A percentile compares a stretch with the other conserved stretches of the same genome.
These are phyloP conservation scores for Steinernema scapterisci DNA, from an alignment of 2,888 invertebrate genomes.

Conservation along the genomic window DNA sequence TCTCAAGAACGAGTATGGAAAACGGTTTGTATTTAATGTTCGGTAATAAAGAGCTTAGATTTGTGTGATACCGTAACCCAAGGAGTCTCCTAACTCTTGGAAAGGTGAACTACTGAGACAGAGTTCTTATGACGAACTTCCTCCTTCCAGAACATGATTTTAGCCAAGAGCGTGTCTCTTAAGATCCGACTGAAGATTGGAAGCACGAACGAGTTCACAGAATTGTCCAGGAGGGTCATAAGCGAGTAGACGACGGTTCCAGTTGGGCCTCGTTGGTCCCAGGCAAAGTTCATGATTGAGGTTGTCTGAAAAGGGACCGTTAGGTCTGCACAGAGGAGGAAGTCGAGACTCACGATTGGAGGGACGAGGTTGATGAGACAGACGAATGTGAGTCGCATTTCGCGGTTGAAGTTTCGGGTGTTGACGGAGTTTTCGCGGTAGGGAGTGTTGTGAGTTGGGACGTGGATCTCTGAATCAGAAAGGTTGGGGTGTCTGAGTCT, in stretches of 20 bases:
- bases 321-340: background rate
- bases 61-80: too few species aligned
- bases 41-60: too few species aligned
- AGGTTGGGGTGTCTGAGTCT: too few species aligned
- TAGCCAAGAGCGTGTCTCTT: background rate
- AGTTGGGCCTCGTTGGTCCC: background rate
- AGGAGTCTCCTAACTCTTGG: too few species aligned
- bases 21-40: too few species aligned
- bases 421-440: background rate
- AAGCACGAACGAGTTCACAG: constrained; percentile 9
- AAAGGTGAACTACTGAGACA: too few species aligned
- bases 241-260: background rate
- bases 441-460: background rate
- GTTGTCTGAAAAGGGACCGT: background rate
- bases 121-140: too few species aligned
- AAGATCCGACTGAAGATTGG: background rate
- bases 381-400: background rate
- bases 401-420: background rate
- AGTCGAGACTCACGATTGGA: background rate
- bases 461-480: background rate
- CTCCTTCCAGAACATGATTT: background rate
- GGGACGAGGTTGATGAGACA: constrained; percentile 19
- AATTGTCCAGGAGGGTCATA: constrained; percentile 10
- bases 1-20: too few species aligned
- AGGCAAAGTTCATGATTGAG: constrained; percentile 9